Evolutionary conservation across 2,888 invertebrate genomes (phyloP).

Genomic region (Alcis repandata): DNA sequence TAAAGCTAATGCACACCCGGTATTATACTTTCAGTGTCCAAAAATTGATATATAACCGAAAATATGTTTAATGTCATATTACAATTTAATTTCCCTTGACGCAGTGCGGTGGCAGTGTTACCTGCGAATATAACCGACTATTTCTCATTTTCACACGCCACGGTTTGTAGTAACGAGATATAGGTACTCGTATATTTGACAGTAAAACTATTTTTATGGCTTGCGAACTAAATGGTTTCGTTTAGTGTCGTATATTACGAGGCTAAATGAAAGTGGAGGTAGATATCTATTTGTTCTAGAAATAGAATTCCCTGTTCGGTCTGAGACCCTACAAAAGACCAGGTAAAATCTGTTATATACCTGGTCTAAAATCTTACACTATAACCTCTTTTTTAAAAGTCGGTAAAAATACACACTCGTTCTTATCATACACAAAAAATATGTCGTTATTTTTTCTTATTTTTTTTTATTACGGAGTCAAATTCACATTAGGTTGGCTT

Average conservation of each 20-base stretch:
- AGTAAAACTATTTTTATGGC: conserved; percentile 25
- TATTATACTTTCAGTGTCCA: not conserved
- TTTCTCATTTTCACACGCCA: conserved; percentile 28
- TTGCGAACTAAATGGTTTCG: conserved; percentile 14
- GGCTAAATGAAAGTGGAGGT: not conserved
- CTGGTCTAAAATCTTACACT: too few relatives aligned
- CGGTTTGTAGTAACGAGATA: conserved; percentile 33
- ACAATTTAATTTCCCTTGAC: conserved; percentile 33
- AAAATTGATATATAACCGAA: conserved; percentile 20
- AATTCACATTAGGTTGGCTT: too few relatives aligned
- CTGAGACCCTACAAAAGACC: not conserved
- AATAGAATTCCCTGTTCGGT: not conserved
- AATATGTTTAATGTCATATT: conserved; percentile 22
- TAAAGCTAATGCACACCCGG: conserved; percentile 16
- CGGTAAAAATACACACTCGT: too few relatives aligned
- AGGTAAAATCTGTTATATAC: too few relatives aligned
- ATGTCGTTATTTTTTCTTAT: too few relatives aligned
- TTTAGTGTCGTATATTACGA: conserved; percentile 5
- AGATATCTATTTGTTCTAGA: not conserved
- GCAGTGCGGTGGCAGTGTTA: conserved; percentile 38
- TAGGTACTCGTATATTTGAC: conserved; percentile 19
- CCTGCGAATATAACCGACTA: conserved; percentile 33
- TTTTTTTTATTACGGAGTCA: too few relatives aligned
- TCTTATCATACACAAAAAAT: too few relatives aligned
- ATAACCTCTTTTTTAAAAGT: too few relatives aligned